A percentile compares a stretch with the other conserved stretches of the same genome.
Conservation (phyloP, 2,113 vertebrate genomes). For the Corvus hawaiiensis region DNA sequence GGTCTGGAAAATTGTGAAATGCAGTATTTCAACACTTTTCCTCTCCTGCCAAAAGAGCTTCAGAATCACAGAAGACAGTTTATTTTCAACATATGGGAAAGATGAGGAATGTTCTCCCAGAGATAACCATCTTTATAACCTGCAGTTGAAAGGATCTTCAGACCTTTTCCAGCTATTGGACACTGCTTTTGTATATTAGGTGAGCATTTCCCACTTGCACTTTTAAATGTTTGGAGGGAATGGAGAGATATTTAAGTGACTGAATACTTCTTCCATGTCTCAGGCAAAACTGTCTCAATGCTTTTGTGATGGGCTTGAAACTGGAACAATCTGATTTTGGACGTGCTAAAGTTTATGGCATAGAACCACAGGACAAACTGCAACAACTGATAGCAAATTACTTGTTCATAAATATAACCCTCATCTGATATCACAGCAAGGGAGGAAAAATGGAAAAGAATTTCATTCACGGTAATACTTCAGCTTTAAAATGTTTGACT, state of each 20-base stretch:
- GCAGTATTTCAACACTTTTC: constrained; percentile 42
- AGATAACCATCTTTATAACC: constrained; percentile 33
- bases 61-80: constrained; percentile 1
- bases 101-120: constrained; percentile 1
- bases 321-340: neutral
- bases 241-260: neutral
- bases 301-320: neutral
- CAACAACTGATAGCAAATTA: neutral
- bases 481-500: neutral
- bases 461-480: neutral
- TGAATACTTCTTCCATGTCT: neutral
- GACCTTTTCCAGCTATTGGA: neutral
- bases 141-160: constrained; percentile 19
- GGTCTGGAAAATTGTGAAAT: constrained; percentile 59
- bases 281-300: neutral
- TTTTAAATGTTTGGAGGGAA: neutral
- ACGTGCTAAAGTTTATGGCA: neutral
- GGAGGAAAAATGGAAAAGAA: neutral
- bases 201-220: neutral
- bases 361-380: neutral
- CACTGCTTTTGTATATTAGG: neutral
- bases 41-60: constrained; percentile 31
- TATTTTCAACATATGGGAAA: constrained; percentile 42
- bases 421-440: neutral
- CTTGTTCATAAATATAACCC: neutral